phyloP scores from a whole-genome alignment of 2,113 vertebrate species.

The Mellivora capensis region DNA sequence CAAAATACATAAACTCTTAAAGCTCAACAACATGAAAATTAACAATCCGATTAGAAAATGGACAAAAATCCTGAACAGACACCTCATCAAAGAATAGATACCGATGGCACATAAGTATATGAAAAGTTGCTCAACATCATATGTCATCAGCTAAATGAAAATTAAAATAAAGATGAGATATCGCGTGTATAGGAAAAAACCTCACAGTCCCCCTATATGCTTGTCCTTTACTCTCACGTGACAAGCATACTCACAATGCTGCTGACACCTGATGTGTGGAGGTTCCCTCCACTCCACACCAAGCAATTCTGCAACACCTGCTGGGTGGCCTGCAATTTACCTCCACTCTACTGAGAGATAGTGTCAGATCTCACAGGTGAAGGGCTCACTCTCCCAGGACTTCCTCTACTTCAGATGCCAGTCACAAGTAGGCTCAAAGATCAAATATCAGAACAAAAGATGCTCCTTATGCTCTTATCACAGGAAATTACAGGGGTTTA shows the following conservation, averaged over 20 bases:
- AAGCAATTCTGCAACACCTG: background rate
- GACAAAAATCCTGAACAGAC: background rate
- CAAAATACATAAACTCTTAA: background rate
- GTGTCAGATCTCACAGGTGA: background rate
- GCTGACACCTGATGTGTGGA: background rate
- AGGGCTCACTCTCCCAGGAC: background rate
- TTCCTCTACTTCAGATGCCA: background rate
- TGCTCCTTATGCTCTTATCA: background rate
- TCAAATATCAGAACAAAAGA: slow-evolving; percentile 18
- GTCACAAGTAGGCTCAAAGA: background rate
- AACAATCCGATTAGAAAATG: background rate
- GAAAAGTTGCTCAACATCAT: background rate
- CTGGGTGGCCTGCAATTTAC: background rate
- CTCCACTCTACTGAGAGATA: background rate
- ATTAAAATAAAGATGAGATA: background rate
- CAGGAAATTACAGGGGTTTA: background rate
- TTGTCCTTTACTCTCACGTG: background rate
- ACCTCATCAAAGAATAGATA: background rate
- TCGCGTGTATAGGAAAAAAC: background rate
- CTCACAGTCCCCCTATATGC: background rate
- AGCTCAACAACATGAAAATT: background rate
- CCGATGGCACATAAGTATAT: background rate
- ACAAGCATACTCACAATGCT: background rate
- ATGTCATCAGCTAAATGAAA: background rate
- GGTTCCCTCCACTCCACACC: background rate